Base-by-base conservation (phyloP, 2,888 invertebrate genomes). In the Oasisia sp. region DNA sequence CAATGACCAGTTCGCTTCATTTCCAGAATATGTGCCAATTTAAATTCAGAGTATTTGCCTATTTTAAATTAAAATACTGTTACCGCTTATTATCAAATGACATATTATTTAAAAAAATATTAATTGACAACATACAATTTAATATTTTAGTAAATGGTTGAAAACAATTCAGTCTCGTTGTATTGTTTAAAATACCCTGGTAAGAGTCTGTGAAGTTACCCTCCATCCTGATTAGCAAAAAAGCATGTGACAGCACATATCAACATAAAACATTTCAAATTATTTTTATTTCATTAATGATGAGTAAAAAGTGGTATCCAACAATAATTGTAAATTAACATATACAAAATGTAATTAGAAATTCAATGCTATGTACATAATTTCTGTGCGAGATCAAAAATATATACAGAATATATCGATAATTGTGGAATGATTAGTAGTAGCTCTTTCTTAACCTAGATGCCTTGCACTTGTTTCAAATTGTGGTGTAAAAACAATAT, bases 301-400 rank as follows among this genome's bases (percentile, higher is more conserved):
- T 74, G 74, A n/a, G 27, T 74, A 74, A 74, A 74, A 74, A 74
- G 74, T 27, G 74, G n/a, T 74, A 74, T 74, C 74, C 74, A 74
- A 74, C 74, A 19, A 74, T 74, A 74, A 74, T 27, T 74, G 74
- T 74, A 27, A 74, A 74, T 27, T 74, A 74, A 74, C 74, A 74
- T 74, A 7, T 74, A 74, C 27, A 74, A 74, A 74, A 74, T 74
- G 74, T 74, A 74, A 74, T 74, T 74, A 74, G 74, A 74, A 74
- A 74, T 74, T 74, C 74, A 74, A 1, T 74, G 74, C 74, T 74
- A 74, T 74, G n/a, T 74, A 74, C 74, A 74, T 74, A 27, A 74
- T 74, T 74, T 74, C 27, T 74, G 74, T 74, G 74, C 74, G 74
- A 27, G 74, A 74, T 74, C 74, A n/a, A 14, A 74, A 74, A 14